Percentiles rank a stretch among this genome's conserved stretches.
phyloP scores from a whole-genome alignment of 2,113 vertebrate species.

The Alectura lathami region DNA sequence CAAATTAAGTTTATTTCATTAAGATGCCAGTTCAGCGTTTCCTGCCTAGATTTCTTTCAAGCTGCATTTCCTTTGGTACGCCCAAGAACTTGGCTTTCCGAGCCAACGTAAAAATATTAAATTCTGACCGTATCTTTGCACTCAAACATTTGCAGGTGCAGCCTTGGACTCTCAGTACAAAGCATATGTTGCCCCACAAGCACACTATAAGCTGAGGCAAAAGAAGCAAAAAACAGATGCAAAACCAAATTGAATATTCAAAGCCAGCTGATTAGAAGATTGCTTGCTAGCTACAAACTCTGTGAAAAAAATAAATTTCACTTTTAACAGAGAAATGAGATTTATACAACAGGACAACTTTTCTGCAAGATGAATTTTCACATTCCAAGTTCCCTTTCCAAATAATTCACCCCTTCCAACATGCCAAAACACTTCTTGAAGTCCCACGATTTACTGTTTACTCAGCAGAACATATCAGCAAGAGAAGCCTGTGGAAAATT shows the following conservation, averaged over 20 bases:
- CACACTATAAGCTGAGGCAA: not conserved
- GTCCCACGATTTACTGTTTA: slow-evolving; percentile 28
- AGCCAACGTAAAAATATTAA: not conserved
- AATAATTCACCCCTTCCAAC: slow-evolving; percentile 27
- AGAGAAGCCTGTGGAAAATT: slow-evolving; percentile 29
- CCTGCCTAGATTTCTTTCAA: not conserved
- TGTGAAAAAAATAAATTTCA: not conserved
- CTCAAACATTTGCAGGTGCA: not conserved
- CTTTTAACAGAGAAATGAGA: not conserved
- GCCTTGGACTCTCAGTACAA: not conserved
- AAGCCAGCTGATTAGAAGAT: not conserved
- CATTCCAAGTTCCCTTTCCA: not conserved
- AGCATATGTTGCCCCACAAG: not conserved
- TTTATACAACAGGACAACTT: not conserved
- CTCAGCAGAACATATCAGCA: slow-evolving; percentile 27
- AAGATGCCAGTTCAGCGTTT: not conserved
- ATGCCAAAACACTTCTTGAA: slow-evolving; percentile 3
- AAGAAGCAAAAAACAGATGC: not conserved
- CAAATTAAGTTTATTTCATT: not conserved
- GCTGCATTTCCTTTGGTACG: not conserved
- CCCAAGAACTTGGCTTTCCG: not conserved
- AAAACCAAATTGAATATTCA: not conserved
- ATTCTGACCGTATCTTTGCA: not conserved
- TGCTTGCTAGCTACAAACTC: not conserved
- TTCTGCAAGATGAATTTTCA: slow-evolving; percentile 19